These are phyloP conservation scores for Proteles cristata DNA, from an alignment of 2,113 vertebrate species.

Conservation along the genomic window DNA sequence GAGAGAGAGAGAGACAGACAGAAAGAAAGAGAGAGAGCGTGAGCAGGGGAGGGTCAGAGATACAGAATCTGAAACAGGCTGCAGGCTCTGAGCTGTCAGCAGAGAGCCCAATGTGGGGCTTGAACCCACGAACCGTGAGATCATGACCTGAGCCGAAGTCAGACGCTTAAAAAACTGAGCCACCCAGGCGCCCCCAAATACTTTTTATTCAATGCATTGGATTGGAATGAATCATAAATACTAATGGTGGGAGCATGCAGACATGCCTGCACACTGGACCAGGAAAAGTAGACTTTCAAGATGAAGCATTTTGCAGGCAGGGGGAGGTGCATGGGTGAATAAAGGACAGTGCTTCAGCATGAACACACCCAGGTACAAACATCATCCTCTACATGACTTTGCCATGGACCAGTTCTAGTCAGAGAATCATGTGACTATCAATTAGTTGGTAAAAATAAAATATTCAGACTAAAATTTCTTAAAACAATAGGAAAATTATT, in stretches of 20 bases:
- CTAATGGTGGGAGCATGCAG: not conserved
- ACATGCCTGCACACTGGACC: not conserved
- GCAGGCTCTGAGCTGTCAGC: too few species aligned
- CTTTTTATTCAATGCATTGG: not conserved
- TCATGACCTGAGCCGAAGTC: too few species aligned
- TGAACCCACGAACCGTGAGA: too few species aligned
- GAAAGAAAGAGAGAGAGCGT: too few species aligned
- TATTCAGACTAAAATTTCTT: conserved; percentile 8
- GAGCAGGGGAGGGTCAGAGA: too few species aligned
- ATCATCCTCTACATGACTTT: not conserved
- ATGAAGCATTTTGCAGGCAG: not conserved
- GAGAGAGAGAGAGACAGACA: too few species aligned
- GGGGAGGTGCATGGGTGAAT: not conserved
- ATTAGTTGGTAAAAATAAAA: not conserved
- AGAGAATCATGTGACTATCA: not conserved
- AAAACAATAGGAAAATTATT: conserved; percentile 1
- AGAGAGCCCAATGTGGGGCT: too few species aligned
- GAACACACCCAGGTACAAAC: not conserved
- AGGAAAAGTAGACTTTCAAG: not conserved
- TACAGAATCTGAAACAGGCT: too few species aligned
- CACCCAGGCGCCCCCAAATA: not conserved
- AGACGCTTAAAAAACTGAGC: too few species aligned
- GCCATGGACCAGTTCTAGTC: not conserved
- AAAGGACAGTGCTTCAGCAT: not conserved
- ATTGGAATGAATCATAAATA: not conserved